Conservation (phyloP, 2,888 invertebrate genomes). For the Dasysyrphus tricinctus region DNA sequence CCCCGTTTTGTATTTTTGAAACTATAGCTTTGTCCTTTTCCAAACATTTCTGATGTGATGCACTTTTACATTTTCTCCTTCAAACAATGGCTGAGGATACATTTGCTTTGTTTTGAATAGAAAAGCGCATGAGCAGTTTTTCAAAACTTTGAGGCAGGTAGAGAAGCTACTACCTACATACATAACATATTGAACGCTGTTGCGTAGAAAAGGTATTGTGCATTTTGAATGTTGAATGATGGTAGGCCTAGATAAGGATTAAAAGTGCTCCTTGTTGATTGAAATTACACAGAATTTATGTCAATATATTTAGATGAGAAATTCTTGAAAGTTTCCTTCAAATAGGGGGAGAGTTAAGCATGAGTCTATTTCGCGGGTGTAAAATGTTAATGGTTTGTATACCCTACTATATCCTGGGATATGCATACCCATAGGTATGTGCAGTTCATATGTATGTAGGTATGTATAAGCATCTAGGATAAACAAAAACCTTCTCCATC, state of each 20-base stretch:
- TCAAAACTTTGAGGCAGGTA: constrained; percentile 50
- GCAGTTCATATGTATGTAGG: background rate
- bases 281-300: constrained; percentile 9
- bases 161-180: constrained; percentile 25
- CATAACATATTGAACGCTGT: constrained; percentile 52
- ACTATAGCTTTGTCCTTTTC: constrained; percentile 61
- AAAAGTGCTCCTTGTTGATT: constrained; percentile 14
- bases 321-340: constrained; percentile 8
- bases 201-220: constrained; percentile 51
- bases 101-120: constrained; percentile 61
- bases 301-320: constrained; percentile 19
- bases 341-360: background rate
- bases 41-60: constrained; percentile 68
- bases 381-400: background rate
- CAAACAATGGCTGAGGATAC: background rate
- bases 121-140: constrained; percentile 57
- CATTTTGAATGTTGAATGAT: constrained; percentile 30
- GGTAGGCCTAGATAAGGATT: constrained; percentile 1
- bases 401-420: background rate
- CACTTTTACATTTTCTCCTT: constrained; percentile 51
- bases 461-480: background rate
- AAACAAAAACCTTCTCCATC: background rate
- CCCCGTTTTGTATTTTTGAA: background rate
- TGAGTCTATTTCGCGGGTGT: background rate
- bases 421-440: background rate